Percentiles rank a stretch among this genome's conserved stretches.
Evolutionary conservation across 2,888 invertebrate species (phyloP).

Genomic region (Lacanobia wlatinum): DNA sequence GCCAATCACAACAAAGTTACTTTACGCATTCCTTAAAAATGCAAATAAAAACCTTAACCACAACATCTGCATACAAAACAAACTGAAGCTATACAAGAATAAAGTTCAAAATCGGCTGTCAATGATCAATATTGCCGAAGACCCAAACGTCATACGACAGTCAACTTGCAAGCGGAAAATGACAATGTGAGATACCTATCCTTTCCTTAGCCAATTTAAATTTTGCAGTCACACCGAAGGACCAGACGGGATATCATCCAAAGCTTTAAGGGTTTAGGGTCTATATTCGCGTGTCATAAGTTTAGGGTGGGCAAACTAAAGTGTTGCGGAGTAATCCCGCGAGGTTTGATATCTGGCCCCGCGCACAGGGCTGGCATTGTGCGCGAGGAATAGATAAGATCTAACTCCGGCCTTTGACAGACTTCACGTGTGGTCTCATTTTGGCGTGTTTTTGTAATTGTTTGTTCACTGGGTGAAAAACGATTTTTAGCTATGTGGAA

Average conservation of each 20-base stretch:
- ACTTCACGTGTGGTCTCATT: slow-evolving; percentile 83
- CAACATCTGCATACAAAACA: slow-evolving; percentile 15
- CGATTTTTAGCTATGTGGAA: neutral
- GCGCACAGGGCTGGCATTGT: slow-evolving; percentile 76
- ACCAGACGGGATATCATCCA: neutral
- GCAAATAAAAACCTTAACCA: slow-evolving; percentile 58
- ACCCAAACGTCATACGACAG: slow-evolving; percentile 66
- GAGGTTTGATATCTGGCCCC: slow-evolving; percentile 74
- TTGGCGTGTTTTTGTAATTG: slow-evolving; percentile 66
- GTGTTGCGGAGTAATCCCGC: slow-evolving; percentile 66
- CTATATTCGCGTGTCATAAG: slow-evolving; percentile 49
- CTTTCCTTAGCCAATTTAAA: slow-evolving; percentile 63
- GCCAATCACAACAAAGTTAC: slow-evolving; percentile 69
- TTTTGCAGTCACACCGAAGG: slow-evolving; percentile 37
- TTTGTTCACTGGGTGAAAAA: slow-evolving; percentile 32
- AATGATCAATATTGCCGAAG: slow-evolving; percentile 53
- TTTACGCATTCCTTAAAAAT: slow-evolving; percentile 60
- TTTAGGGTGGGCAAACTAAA: slow-evolving; percentile 41
- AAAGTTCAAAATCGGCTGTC: slow-evolving; percentile 55
- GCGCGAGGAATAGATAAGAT: slow-evolving; percentile 80
- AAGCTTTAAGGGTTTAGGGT: slow-evolving; percentile 50
- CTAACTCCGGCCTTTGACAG: slow-evolving; percentile 75
- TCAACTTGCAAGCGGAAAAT: slow-evolving; percentile 73
- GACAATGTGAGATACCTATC: slow-evolving; percentile 78
- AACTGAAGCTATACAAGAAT: neutral